phyloP scores from a whole-genome alignment of 2,888 invertebrate species.

The Lithophane semibrunnea region DNA sequence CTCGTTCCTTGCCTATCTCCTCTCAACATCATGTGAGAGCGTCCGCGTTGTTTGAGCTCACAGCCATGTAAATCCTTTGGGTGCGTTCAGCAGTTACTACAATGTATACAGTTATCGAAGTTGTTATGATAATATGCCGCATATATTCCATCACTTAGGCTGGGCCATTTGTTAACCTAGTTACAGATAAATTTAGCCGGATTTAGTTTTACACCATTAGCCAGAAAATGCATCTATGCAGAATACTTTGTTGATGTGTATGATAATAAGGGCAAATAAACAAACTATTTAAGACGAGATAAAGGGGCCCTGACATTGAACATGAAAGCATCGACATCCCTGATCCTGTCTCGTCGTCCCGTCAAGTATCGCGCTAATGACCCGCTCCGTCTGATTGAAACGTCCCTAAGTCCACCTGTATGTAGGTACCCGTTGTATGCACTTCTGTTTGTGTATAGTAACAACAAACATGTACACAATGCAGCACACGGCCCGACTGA shows the following conservation, averaged over 20 bases:
- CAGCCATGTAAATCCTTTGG: conserved; percentile 40
- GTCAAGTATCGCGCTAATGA: conserved; percentile 28
- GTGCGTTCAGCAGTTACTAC: conserved; percentile 18
- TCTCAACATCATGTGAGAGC: conserved; percentile 31
- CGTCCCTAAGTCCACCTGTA: conserved; percentile 6
- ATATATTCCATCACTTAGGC: conserved; percentile 40
- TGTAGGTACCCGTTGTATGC: neutral
- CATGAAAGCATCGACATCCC: conserved; percentile 1
- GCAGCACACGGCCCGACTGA: conserved; percentile 6
- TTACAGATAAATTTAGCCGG: conserved; percentile 1
- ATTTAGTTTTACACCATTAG: conserved; percentile 18
- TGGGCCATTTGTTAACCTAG: conserved; percentile 10
- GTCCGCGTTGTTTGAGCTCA: conserved; percentile 3
- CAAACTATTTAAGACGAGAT: neutral
- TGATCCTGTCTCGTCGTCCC: neutral
- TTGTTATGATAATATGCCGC: conserved; percentile 51
- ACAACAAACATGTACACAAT: conserved; percentile 13
- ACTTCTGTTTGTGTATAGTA: conserved; percentile 3
- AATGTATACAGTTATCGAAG: conserved; percentile 41
- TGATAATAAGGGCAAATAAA: neutral
- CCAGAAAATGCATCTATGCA: neutral
- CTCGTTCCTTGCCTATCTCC: conserved; percentile 36
- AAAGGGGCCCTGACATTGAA: neutral
- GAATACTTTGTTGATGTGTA: neutral
- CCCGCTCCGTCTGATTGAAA: conserved; percentile 11